Conservation (phyloP, 2,888 invertebrate genomes). For the Drepana falcataria region DNA sequence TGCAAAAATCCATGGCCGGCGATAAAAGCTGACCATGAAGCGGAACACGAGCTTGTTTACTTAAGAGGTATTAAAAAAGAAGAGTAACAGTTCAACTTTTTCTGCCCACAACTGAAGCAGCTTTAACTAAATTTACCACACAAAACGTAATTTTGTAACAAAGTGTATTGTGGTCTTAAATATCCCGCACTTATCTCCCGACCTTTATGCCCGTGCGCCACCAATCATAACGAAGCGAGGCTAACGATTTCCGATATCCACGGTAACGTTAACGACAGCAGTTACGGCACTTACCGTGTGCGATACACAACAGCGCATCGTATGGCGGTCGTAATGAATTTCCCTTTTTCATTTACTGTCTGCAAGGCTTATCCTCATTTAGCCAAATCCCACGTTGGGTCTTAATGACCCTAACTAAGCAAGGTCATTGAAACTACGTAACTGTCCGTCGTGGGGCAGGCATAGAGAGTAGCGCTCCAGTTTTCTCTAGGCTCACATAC, state of each 20-base stretch:
- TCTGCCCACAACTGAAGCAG: neutral
- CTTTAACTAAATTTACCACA: neutral
- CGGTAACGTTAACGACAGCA: slow-evolving; percentile 48
- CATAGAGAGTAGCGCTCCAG: too few relatives aligned
- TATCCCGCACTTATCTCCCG: slow-evolving; percentile 14
- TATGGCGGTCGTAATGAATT: slow-evolving; percentile 52
- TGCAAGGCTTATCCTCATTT: slow-evolving; percentile 29
- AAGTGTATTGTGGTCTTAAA: slow-evolving; percentile 8
- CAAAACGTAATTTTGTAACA: neutral
- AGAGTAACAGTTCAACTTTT: too few relatives aligned
- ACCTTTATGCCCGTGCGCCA: slow-evolving; percentile 38
- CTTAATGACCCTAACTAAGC: too few relatives aligned
- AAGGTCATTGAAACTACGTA: too few relatives aligned
- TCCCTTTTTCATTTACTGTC: slow-evolving; percentile 53
- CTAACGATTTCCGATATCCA: slow-evolving; percentile 64
- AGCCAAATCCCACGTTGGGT: slow-evolving; percentile 1
- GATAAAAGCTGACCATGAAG: too few relatives aligned
- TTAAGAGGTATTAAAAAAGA: too few relatives aligned
- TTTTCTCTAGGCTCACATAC: too few relatives aligned
- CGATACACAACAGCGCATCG: slow-evolving; percentile 38
- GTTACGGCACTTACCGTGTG: slow-evolving; percentile 43
- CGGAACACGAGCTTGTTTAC: too few relatives aligned
- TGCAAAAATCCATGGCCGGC: too few relatives aligned
- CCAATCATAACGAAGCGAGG: slow-evolving; percentile 57
- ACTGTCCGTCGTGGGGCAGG: too few relatives aligned